Percentiles rank a stretch among this genome's conserved stretches.
Evolutionary conservation across 2,113 vertebrate species (phyloP).

Genomic region (Xenopus borealis): DNA sequence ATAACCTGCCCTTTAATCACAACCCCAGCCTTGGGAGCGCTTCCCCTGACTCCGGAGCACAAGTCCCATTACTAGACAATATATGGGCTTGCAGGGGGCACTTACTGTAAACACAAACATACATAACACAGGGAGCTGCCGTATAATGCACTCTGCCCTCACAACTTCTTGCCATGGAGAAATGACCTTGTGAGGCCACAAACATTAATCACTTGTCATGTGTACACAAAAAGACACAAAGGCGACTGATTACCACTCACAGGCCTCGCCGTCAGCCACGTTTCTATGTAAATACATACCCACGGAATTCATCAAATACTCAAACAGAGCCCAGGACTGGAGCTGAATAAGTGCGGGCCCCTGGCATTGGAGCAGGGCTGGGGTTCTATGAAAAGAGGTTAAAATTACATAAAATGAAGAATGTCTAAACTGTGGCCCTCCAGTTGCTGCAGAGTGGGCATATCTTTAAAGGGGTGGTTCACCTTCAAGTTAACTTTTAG

Average conservation of each 20-base stretch:
- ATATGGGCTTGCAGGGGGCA: constrained; percentile 16
- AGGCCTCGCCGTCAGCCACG: not conserved
- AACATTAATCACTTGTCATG: not conserved
- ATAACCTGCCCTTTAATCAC: constrained; percentile 79
- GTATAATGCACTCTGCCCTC: not conserved
- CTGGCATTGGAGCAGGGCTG: no score
- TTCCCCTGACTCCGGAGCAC: constrained; percentile 27
- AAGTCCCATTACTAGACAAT: constrained; percentile 30
- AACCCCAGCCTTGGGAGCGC: constrained; percentile 57
- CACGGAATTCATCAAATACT: no score
- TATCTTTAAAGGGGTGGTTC: no score
- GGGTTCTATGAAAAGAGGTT: no score
- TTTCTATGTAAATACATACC: not conserved
- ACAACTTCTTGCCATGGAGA: not conserved
- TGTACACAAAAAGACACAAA: not conserved
- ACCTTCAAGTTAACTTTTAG: no score
- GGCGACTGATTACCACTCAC: not conserved
- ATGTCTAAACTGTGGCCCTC: no score
- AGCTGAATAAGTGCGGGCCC: no score
- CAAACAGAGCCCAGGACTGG: no score
- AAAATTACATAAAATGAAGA: no score
- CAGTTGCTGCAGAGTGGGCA: no score
- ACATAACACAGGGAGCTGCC: not conserved
- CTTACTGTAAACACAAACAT: constrained; percentile 9
- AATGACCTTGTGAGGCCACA: not conserved